Conservation (phyloP, 2,888 invertebrate genomes). For the Eutolmus rufibarbis region DNA sequence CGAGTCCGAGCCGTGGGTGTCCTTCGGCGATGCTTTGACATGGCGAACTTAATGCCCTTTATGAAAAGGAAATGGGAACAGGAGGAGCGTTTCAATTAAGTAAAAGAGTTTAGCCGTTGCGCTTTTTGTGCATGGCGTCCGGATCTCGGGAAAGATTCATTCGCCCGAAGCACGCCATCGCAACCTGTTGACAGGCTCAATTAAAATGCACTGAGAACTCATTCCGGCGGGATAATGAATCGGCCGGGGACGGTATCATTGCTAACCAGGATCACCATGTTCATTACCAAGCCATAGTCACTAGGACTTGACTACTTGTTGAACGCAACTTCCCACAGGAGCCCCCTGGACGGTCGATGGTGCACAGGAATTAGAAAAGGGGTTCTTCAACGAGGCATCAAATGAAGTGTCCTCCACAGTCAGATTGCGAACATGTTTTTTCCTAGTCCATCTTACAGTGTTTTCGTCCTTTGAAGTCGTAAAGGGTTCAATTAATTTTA, state of each 20-base stretch:
- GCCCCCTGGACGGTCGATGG: background rate
- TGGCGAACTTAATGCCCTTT: background rate
- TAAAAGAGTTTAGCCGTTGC: slow-evolving; percentile 22
- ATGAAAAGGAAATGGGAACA: background rate
- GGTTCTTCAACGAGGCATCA: background rate
- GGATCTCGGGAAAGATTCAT: background rate
- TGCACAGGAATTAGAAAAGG: background rate
- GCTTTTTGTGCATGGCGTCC: background rate
- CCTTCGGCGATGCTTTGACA: slow-evolving; percentile 5
- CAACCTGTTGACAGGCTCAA: slow-evolving; percentile 23
- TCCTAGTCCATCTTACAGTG: background rate
- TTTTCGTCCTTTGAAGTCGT: background rate
- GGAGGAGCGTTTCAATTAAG: slow-evolving; percentile 31
- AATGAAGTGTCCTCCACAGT: background rate
- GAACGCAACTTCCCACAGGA: background rate
- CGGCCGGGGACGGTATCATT: background rate
- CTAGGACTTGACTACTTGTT: background rate
- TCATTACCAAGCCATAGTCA: background rate
- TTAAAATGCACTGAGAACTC: slow-evolving; percentile 6
- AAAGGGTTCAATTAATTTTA: background rate
- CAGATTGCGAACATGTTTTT: background rate
- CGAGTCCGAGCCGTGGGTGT: background rate
- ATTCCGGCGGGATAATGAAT: slow-evolving; percentile 25
- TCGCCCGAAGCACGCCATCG: background rate
- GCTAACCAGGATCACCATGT: background rate